phyloP scores from a whole-genome alignment of 2,113 vertebrate species.

The Pseudolaguvia tuberculata region DNA sequence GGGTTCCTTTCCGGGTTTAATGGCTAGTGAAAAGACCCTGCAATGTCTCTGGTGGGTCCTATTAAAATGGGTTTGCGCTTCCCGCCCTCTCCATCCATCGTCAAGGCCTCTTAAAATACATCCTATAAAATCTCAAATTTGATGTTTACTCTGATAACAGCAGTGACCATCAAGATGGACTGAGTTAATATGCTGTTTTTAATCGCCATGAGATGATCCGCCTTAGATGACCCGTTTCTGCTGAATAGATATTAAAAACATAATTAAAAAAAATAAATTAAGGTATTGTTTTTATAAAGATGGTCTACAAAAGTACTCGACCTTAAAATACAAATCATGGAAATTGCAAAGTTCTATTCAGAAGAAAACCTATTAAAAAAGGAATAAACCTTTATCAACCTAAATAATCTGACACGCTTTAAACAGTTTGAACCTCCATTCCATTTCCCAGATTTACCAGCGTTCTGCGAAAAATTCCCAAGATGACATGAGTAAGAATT shows the following conservation, averaged over 20 bases:
- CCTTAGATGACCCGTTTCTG: slow-evolving; percentile 32
- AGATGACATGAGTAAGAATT: too few species aligned
- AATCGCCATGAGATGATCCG: slow-evolving; percentile 31
- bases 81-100: slow-evolving; percentile 39
- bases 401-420: too few species aligned
- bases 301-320: neutral
- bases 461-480: too few species aligned
- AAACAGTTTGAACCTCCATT: too few species aligned
- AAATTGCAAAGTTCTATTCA: slow-evolving; percentile 5
- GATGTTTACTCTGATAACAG: slow-evolving; percentile 48
- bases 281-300: slow-evolving; percentile 5
- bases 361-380: neutral
- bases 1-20: slow-evolving; percentile 69
- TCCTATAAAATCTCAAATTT: slow-evolving; percentile 29
- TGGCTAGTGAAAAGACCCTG: slow-evolving; percentile 64
- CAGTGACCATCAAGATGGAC: slow-evolving; percentile 41
- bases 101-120: slow-evolving; percentile 40
- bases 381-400: too few species aligned
- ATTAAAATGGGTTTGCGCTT: slow-evolving; percentile 57
- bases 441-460: too few species aligned
- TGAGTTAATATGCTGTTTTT: slow-evolving; percentile 41
- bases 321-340: slow-evolving; percentile 18
- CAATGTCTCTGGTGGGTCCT: slow-evolving; percentile 57
- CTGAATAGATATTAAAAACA: slow-evolving; percentile 26
- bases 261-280: neutral